These are phyloP conservation scores for Tipula vernalis DNA, from an alignment of 2,888 invertebrate genomes.

Conservation along the genomic window DNA sequence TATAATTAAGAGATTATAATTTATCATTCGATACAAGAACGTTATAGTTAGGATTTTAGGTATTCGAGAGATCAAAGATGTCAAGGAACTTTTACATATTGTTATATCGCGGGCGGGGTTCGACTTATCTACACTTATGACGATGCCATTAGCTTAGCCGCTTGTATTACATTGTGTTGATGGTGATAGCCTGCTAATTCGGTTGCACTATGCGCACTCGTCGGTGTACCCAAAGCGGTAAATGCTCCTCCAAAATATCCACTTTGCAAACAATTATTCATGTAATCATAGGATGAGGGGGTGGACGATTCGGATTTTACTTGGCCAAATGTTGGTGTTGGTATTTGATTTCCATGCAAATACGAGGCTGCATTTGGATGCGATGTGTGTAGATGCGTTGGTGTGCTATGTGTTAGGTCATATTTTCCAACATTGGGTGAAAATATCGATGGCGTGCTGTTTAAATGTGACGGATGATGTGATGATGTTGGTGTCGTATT, in stretches of 20 bases:
- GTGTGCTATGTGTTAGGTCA: neutral
- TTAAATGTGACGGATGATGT: conserved; percentile 15
- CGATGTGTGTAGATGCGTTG: conserved; percentile 26
- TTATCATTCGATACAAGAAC: neutral
- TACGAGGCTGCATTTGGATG: conserved; percentile 22
- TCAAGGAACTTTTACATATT: neutral
- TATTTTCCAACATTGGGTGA: neutral
- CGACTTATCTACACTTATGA: conserved; percentile 40
- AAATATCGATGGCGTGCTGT: neutral
- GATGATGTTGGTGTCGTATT: conserved; percentile 17
- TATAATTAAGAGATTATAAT: neutral
- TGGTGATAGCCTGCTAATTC: conserved; percentile 67
- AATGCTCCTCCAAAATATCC: conserved; percentile 33
- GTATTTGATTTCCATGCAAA: neutral
- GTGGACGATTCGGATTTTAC: conserved; percentile 15
- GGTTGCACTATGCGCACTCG: conserved; percentile 30
- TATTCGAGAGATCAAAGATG: neutral
- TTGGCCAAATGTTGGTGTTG: conserved; percentile 13
- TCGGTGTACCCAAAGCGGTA: conserved; percentile 27
- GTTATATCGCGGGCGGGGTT: neutral
- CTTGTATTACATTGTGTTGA: conserved; percentile 74
- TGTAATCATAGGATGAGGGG: conserved; percentile 28
- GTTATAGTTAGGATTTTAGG: neutral
- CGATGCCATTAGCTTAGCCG: conserved; percentile 72
- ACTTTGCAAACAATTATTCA: conserved; percentile 29